Base-by-base conservation (phyloP, 30 jellyfish, hydroid and myxozoan genomes). In the Calvadosia cruxmelitensis region DNA sequence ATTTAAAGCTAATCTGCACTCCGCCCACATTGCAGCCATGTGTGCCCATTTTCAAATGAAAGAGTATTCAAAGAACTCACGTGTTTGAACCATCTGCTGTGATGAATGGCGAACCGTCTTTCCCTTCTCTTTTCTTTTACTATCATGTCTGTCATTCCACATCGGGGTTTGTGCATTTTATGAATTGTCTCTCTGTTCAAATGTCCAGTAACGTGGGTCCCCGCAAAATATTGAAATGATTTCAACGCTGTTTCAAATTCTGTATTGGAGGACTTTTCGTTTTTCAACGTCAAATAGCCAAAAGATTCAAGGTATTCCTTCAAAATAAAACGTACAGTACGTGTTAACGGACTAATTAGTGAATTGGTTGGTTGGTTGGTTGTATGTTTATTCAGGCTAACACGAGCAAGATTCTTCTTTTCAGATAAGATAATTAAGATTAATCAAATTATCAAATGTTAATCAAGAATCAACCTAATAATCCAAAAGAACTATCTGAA, bases 141-240 rank as follows among this genome's bases (percentile, higher is more conserved):
- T 27, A 50, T 33, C 33, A 61, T 32, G 53, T 86, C 96, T 29
- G 61, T 70, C 92, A 86, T 74, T 3, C 96, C 96, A 33, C 96
- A 86, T 26, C 96, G 73, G 57, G 94, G 86, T 63, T 76, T 76
- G 61, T 70, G 52, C 34, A 86, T 57, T 71, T 78, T 85, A 2
- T 73, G 77, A 12, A 49, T 42, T 31, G 95, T 85, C 49, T 13
- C 73, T 10, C 20, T 53, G 57, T 85, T 92, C 10, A 85, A 50
- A 10, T 31, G 33, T 20, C 93, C 93, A 2, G 93, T 62, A 10
- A 53, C 65, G 0, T 42, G 67, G 2, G 77, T 31, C 15, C 92
- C 93, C 7, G 95, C 89, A 63, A 70, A 85, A 24, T 32, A 29
- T 63, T 85, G 95, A 71, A 70, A 85, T 25, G 31, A 28, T 50